phyloP scores from a whole-genome alignment of 2,797 vertebrate genomes.

The Labroides dimidiatus region DNA sequence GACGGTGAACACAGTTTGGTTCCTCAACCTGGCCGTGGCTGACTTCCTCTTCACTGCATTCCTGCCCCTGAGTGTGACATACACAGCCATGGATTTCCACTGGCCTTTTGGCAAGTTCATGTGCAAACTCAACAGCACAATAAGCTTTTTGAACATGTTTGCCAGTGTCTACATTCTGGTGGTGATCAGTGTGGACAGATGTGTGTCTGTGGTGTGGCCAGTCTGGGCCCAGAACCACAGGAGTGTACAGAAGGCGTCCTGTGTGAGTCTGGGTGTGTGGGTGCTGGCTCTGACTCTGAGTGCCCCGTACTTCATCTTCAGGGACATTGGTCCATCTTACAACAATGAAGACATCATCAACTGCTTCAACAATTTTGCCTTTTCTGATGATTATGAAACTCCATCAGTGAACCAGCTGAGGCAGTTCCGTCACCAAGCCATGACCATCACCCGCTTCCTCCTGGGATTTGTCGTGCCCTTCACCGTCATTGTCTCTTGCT shows the following conservation, averaged over 20 bases:
- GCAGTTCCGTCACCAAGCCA: conserved; percentile 78
- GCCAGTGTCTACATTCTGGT: conserved; percentile 90
- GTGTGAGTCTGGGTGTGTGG: conserved; percentile 84
- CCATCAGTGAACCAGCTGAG: conserved; percentile 64
- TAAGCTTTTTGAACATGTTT: conserved; percentile 89
- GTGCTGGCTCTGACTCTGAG: conserved; percentile 85
- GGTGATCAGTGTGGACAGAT: conserved; percentile 90
- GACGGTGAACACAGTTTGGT: conserved; percentile 89
- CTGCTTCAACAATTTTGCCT: conserved; percentile 87
- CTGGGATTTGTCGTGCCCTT: conserved; percentile 90
- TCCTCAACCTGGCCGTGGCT: conserved; percentile 90
- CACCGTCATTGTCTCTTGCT: conserved; percentile 85
- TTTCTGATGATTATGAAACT: conserved; percentile 76
- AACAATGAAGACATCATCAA: conserved; percentile 73
- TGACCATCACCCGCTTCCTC: conserved; percentile 83
- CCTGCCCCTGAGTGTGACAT: conserved; percentile 86
- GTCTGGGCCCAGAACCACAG: conserved; percentile 90
- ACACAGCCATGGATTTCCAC: conserved; percentile 86
- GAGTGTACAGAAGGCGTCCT: conserved; percentile 80
- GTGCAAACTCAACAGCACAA: conserved; percentile 88
- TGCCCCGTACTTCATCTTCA: conserved; percentile 85
- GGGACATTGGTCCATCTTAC: conserved; percentile 77
- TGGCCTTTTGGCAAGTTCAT: conserved; percentile 90
- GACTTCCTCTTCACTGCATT: conserved; percentile 92
- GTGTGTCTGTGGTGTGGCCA: conserved; percentile 85